A percentile compares a stretch with the other conserved stretches of the same genome.
phyloP scores from a whole-genome alignment of 2,888 invertebrate species.

The Hemaris fuciformis region DNA sequence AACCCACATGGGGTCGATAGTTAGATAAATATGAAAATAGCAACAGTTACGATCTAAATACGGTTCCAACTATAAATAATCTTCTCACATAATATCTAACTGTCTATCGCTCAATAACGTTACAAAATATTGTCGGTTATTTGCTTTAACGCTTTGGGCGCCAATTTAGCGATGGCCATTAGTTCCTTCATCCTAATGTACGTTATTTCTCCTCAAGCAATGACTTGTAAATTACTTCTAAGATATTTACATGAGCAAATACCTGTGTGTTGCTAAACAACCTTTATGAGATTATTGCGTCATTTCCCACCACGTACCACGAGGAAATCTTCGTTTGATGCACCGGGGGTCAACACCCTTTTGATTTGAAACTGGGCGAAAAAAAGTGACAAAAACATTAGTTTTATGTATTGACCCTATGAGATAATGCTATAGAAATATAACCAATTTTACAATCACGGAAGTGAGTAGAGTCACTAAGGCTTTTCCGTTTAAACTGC shows the following conservation, averaged over 20 bases:
- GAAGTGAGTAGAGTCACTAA: too few relatives aligned
- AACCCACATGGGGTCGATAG: too few relatives aligned
- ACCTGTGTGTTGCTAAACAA: slow-evolving; percentile 3
- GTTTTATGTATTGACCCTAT: too few relatives aligned
- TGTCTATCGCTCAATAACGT: background rate
- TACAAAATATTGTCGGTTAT: slow-evolving; percentile 1
- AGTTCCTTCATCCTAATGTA: slow-evolving; percentile 7
- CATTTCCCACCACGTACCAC: background rate
- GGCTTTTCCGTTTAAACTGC: too few relatives aligned
- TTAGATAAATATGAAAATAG: too few relatives aligned
- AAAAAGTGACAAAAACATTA: too few relatives aligned
- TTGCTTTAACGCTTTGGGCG: background rate
- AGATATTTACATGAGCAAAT: slow-evolving; percentile 7
- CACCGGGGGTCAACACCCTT: too few relatives aligned
- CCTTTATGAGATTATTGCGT: background rate
- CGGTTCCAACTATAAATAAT: background rate
- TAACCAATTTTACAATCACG: too few relatives aligned
- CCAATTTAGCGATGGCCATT: slow-evolving; percentile 9
- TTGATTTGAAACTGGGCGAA: too few relatives aligned
- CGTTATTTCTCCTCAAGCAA: slow-evolving; percentile 7
- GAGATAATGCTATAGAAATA: too few relatives aligned
- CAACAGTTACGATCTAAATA: background rate
- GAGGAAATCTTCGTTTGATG: too few relatives aligned
- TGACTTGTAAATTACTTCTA: slow-evolving; percentile 2
- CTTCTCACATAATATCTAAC: background rate